Evolutionary conservation across 2,888 invertebrate species (phyloP).

Genomic region (Diaperis boleti): DNA sequence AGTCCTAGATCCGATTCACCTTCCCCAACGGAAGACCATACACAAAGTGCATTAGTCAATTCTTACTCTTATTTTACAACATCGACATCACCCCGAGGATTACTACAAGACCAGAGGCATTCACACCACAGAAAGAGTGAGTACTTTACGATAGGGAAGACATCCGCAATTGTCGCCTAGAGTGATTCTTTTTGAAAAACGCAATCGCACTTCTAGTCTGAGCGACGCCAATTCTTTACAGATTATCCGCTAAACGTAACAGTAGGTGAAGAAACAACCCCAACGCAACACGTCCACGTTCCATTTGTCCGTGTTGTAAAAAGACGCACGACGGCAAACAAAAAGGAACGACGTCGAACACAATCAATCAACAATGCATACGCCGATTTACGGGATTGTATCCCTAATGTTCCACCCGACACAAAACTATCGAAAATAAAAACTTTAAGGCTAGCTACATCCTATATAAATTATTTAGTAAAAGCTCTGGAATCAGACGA

Average conservation of each 20-base stretch:
- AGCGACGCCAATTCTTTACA: too few relatives aligned
- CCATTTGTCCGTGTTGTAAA: constrained; percentile 76
- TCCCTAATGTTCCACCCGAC: constrained; percentile 96
- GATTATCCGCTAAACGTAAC: constrained; percentile 29
- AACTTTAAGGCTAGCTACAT: constrained; percentile 91
- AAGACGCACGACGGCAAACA: constrained; percentile 90
- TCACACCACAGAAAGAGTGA: constrained; percentile 52
- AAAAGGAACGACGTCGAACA: constrained; percentile 92
- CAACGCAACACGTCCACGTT: constrained; percentile 46
- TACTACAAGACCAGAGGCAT: constrained; percentile 43
- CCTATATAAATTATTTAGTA: constrained; percentile 93
- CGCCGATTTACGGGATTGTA: constrained; percentile 90
- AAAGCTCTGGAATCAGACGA: constrained; percentile 90
- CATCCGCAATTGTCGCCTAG: too few relatives aligned
- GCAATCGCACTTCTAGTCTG: too few relatives aligned
- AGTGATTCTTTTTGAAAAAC: too few relatives aligned
- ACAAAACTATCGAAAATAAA: constrained; percentile 96
- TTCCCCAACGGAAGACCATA: constrained; percentile 54
- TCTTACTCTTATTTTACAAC: constrained; percentile 49
- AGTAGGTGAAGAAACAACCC: constrained; percentile 30
- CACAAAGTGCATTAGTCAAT: constrained; percentile 55
- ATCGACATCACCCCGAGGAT: constrained; percentile 8
- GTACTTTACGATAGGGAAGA: constrained; percentile 27
- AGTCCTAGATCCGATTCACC: constrained; percentile 63
- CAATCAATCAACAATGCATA: constrained; percentile 97